Conservation (phyloP, 2,888 invertebrate species). For the Drosophila peninsularis region DNA sequence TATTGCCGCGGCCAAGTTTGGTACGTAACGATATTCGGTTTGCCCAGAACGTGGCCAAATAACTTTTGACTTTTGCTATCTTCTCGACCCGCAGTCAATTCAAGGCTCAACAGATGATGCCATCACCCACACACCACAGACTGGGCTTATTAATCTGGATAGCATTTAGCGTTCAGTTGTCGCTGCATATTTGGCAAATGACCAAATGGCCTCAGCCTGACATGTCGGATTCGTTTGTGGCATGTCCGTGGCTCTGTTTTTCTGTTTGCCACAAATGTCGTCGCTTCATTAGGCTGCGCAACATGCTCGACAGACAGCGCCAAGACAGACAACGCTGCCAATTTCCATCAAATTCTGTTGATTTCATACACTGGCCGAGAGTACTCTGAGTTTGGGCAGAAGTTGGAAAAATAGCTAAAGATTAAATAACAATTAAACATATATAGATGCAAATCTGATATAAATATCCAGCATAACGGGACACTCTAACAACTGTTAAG, state of each 20-base stretch:
- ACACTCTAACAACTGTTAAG: neutral
- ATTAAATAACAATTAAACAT: neutral
- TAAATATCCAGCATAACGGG: neutral
- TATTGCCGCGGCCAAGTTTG: conserved; percentile 75
- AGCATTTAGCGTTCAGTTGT: conserved; percentile 70
- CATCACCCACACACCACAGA: conserved; percentile 48
- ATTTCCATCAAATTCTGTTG: conserved; percentile 73
- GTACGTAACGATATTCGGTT: conserved; percentile 34
- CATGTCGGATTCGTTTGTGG: conserved; percentile 42
- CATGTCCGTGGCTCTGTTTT: conserved; percentile 37
- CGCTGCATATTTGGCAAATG: conserved; percentile 70
- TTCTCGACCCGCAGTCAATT: conserved; percentile 43
- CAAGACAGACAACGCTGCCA: conserved; percentile 70
- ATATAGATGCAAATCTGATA: neutral
- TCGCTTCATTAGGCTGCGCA: conserved; percentile 72
- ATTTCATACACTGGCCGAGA: conserved; percentile 16
- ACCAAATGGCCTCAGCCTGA: conserved; percentile 38
- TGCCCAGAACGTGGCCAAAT: conserved; percentile 48
- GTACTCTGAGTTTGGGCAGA: neutral
- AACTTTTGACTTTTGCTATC: conserved; percentile 75
- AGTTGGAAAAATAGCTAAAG: neutral
- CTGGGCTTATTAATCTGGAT: conserved; percentile 70
- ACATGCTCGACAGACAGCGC: conserved; percentile 49
- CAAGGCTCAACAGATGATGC: conserved; percentile 21
- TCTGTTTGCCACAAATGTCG: conserved; percentile 49